Base-by-base conservation (phyloP, 2,888 invertebrate genomes). In the Amphipyra berbera region DNA sequence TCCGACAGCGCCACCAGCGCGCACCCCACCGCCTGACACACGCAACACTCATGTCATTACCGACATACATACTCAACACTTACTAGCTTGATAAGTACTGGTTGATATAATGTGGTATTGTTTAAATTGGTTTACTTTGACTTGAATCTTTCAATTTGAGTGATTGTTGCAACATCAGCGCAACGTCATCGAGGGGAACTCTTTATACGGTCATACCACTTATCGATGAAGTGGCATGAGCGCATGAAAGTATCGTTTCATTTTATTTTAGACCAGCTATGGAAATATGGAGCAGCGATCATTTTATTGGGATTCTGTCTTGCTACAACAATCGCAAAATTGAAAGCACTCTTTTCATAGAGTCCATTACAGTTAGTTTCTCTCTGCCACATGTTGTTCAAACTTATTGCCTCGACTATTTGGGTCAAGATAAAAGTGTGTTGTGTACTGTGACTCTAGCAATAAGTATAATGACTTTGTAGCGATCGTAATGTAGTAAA, bases 1-100 rank as follows among this genome's bases (percentile, higher is more conserved):
- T 99, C 98, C 69, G 98, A 98, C 85, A 99, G 95, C 78, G 98
- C 98, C 86, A 98, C 95, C 94, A 97, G 98, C 90, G 97, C 96
- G 86, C 97, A 97, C 86, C 97, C 97, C 97, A 96, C 95, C 84
- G 93, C 92, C 94, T 97, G 92, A 12, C 78, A 68, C 65, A 54
- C 61, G 45, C 53, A 40, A 75, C 76, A 66, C 58, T 27, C 14
- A 12, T 33, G 38, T 69, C 61, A 69, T 30, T 33, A 50, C 42
- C 40, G 49, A 42, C n/a, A 8, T 14, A 13, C 44, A 61, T 38
- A 44, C 55, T 9, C 41, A 37, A 40, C 30, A 42, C 42, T 30
- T 13, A 27, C 40, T 70, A 47, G 65, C 71, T 42, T 12, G 38
- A 41, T 68, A 60, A 44, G 52, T 48, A 38, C 12, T 30, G 14